These are phyloP conservation scores for Prochilodus magdalenae DNA, from an alignment of 2,113 vertebrate genomes.

Conservation along the genomic window DNA sequence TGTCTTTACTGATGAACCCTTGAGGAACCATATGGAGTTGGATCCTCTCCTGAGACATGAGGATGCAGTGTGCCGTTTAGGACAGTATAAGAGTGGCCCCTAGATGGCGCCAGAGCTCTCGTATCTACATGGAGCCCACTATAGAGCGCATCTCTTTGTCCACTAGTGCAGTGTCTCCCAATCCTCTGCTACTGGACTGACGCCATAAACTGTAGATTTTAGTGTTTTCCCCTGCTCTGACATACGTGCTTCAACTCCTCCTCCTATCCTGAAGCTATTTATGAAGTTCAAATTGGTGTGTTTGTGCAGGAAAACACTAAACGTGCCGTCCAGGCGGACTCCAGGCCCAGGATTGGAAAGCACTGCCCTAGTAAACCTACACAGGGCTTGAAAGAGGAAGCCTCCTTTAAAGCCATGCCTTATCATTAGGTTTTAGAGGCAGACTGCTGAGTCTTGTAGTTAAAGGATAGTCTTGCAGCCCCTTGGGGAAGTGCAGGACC, in stretches of 20 bases:
- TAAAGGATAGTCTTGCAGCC: constrained; percentile 1
- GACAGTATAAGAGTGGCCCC: not conserved
- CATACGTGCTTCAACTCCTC: not conserved
- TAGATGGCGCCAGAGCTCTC: constrained; percentile 31
- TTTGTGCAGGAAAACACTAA: not conserved
- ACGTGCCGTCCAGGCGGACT: not conserved
- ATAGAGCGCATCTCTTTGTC: not conserved
- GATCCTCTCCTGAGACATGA: too few species aligned
- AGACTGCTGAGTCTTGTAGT: constrained; percentile 3
- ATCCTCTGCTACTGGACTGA: not conserved
- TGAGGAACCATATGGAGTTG: too few species aligned
- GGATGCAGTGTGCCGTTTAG: not conserved
- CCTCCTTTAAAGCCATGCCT: not conserved
- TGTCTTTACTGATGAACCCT: too few species aligned
- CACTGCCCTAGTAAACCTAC: not conserved
- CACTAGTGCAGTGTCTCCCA: not conserved
- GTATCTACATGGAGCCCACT: not conserved
- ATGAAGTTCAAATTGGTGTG: not conserved
- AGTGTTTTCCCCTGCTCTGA: not conserved
- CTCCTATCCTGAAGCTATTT: not conserved
- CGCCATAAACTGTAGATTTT: not conserved
- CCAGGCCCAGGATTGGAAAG: not conserved
- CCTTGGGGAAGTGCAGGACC: constrained; percentile 2
- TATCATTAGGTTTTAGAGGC: constrained; percentile 25
- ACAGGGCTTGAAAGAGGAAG: not conserved